phyloP scores from a whole-genome alignment of 2,113 vertebrate species.

The Opisthocomus hoazin region DNA sequence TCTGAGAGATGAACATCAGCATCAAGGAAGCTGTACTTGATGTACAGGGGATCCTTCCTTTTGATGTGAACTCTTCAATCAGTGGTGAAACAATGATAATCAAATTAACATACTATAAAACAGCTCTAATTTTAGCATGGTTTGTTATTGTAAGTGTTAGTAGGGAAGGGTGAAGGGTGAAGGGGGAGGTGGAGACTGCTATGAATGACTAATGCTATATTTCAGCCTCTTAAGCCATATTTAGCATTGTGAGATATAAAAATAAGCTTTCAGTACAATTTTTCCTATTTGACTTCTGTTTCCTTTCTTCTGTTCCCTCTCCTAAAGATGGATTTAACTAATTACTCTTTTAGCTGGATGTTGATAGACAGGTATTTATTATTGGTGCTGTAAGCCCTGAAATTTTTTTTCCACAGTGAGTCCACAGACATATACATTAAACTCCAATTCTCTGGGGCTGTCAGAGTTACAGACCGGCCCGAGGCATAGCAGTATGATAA shows the following conservation, averaged over 20 bases:
- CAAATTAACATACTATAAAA: constrained; percentile 55
- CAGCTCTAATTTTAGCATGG: constrained; percentile 75
- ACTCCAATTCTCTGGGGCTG: constrained; percentile 69
- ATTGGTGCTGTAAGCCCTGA: constrained; percentile 70
- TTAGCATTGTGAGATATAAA: constrained; percentile 79
- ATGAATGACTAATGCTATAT: constrained; percentile 67
- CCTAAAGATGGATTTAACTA: constrained; percentile 76
- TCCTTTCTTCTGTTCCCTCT: constrained; percentile 80
- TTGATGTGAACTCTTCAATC: constrained; percentile 68
- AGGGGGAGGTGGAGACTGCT: constrained; percentile 38
- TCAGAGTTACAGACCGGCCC: constrained; percentile 78
- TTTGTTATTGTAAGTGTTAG: constrained; percentile 68
- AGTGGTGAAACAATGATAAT: constrained; percentile 78
- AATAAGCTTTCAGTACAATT: constrained; percentile 77
- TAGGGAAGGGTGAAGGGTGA: constrained; percentile 52
- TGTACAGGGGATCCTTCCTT: constrained; percentile 66
- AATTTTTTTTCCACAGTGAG: constrained; percentile 69
- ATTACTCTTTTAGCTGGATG: constrained; percentile 80
- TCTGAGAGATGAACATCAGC: constrained; percentile 61
- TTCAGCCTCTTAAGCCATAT: constrained; percentile 78
- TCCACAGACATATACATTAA: constrained; percentile 68
- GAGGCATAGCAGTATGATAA: constrained; percentile 77
- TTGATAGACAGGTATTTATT: constrained; percentile 81
- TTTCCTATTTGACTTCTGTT: constrained; percentile 80
- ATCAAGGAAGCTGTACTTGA: constrained; percentile 51